A percentile compares a stretch with the other conserved stretches of the same genome.
phyloP scores from a whole-genome alignment of 2,797 vertebrate genomes.

The Danio aesculapii region DNA sequence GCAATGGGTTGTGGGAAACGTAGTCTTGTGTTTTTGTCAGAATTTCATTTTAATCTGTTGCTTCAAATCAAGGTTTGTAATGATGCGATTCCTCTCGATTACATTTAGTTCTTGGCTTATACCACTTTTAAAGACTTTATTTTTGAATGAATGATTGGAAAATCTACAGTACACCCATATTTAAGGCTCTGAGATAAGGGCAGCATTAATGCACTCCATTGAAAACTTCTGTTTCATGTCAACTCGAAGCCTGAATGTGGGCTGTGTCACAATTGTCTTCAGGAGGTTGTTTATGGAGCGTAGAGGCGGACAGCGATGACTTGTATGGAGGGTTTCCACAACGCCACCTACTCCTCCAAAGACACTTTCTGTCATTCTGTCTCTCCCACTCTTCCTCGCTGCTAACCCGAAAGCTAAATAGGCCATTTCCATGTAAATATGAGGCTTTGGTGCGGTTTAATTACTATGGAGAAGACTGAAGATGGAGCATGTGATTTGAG shows the following conservation, averaged over 20 bases:
- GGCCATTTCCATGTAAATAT: slow-evolving; percentile 79
- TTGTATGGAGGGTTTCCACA: slow-evolving; percentile 43
- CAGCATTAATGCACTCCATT: background rate
- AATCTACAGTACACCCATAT: too few relatives aligned
- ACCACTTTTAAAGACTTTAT: too few relatives aligned
- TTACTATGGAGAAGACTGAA: slow-evolving; percentile 61
- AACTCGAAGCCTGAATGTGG: background rate
- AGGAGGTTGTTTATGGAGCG: background rate
- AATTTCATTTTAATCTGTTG: too few relatives aligned
- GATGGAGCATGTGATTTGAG: slow-evolving; percentile 74
- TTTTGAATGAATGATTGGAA: too few relatives aligned
- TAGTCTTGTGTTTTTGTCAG: too few relatives aligned
- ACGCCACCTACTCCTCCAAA: slow-evolving; percentile 30
- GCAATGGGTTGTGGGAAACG: too few relatives aligned
- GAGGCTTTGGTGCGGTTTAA: slow-evolving; percentile 72
- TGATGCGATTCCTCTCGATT: too few relatives aligned
- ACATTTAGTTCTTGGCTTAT: too few relatives aligned
- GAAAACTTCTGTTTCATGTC: background rate
- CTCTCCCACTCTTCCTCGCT: slow-evolving; percentile 25
- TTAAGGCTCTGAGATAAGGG: too few relatives aligned
- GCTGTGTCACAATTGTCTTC: slow-evolving; percentile 18
- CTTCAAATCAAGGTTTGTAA: too few relatives aligned
- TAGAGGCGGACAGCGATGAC: slow-evolving; percentile 34
- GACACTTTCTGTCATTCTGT: slow-evolving; percentile 30
- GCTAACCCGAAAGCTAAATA: slow-evolving; percentile 64